These are phyloP conservation scores for Pentamera pediparva DNA, from an alignment of 53 echinoderm and acorn worm genomes.

Conservation along the genomic window DNA sequence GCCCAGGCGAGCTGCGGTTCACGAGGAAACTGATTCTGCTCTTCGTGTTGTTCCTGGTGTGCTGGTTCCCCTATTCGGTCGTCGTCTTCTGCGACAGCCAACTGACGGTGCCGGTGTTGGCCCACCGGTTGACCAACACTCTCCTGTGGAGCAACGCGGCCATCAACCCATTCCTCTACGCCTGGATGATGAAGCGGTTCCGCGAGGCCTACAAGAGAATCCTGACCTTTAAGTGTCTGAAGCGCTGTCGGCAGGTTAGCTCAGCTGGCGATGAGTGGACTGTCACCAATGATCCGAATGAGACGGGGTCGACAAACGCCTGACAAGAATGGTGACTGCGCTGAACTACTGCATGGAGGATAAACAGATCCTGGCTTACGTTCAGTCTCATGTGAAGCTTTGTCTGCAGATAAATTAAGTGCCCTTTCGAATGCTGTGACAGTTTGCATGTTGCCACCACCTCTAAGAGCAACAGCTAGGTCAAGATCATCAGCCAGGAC, in stretches of 20 bases:
- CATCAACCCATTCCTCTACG: slow-evolving; percentile 80
- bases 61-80: slow-evolving; percentile 77
- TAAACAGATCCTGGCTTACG: too few species aligned
- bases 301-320: too few species aligned
- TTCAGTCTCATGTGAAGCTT: too few species aligned
- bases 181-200: slow-evolving; percentile 69
- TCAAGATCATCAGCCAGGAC: slow-evolving; percentile 54
- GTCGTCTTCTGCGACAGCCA: slow-evolving; percentile 56
- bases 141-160: slow-evolving; percentile 63
- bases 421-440: too few species aligned
- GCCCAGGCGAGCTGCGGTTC: slow-evolving; percentile 66
- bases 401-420: too few species aligned
- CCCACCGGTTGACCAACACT: slow-evolving; percentile 59
- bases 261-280: background rate
- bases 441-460: too few species aligned
- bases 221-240: slow-evolving; percentile 17
- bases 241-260: slow-evolving; percentile 24
- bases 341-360: too few species aligned
- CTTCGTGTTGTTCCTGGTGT: slow-evolving; percentile 69
- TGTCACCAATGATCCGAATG: too few species aligned
- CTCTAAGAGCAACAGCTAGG: too few species aligned
- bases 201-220: slow-evolving; percentile 62
- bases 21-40: slow-evolving; percentile 71
- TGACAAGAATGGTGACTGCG: too few species aligned
- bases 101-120: slow-evolving; percentile 35